phyloP scores from a whole-genome alignment of 2,113 vertebrate species.

The Nyctibius bracteatus region DNA sequence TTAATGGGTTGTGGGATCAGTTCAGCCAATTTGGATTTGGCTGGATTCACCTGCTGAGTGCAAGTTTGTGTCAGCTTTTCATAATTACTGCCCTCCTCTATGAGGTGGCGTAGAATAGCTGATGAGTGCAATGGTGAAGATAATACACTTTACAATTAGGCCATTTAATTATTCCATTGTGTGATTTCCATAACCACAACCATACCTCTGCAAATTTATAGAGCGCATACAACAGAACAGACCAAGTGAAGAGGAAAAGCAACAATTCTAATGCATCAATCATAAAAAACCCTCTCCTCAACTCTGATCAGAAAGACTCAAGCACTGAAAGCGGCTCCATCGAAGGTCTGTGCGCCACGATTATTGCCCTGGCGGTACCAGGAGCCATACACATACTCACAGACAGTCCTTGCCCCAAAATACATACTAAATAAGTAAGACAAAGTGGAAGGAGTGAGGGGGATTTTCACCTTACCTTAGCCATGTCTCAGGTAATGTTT shows the following conservation, averaged over 20 bases:
- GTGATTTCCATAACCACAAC: background rate
- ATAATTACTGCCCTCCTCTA: background rate
- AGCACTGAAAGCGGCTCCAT: background rate
- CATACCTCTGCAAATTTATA: background rate
- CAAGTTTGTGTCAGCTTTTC: constrained; percentile 20
- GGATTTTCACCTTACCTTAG: background rate
- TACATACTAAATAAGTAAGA: background rate
- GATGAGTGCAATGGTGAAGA: background rate
- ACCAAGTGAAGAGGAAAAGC: background rate
- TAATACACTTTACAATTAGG: constrained; percentile 31
- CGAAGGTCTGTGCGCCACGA: background rate
- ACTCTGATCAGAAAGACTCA: background rate
- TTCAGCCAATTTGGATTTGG: background rate
- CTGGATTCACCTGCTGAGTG: background rate
- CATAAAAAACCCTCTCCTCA: background rate
- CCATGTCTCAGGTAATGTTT: background rate
- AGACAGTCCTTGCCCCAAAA: background rate
- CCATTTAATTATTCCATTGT: constrained; percentile 17
- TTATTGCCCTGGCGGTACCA: background rate
- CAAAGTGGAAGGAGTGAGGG: background rate
- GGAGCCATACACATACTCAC: background rate
- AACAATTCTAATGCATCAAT: background rate
- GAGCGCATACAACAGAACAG: background rate
- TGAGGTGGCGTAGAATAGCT: background rate
- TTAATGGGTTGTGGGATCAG: background rate